Percentiles rank a stretch among this genome's conserved stretches.
Evolutionary conservation across 2,113 vertebrate species (phyloP).

Genomic region (Anhinga rufa): DNA sequence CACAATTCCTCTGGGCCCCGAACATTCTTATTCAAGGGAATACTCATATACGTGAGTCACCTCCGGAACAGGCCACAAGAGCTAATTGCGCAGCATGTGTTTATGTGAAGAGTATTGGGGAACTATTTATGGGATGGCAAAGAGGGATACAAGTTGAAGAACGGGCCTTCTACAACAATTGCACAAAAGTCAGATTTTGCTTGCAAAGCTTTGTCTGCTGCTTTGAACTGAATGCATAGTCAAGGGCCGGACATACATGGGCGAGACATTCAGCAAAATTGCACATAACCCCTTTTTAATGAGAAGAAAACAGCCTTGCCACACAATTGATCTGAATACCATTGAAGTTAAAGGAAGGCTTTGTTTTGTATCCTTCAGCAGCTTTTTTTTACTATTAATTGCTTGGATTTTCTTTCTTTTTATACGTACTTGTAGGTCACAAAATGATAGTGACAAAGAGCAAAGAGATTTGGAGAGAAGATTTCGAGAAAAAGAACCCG

Average conservation of each 20-base stretch:
- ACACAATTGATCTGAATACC: not conserved
- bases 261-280: not conserved
- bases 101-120: not conserved
- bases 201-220: not conserved
- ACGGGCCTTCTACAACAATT: not conserved
- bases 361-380: not conserved
- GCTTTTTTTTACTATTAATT: not conserved
- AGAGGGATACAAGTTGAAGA: not conserved
- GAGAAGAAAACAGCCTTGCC: not conserved
- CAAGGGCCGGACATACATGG: not conserved
- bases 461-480: constrained; percentile 83
- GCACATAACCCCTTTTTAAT: not conserved
- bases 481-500: constrained; percentile 82
- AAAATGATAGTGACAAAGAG: constrained; percentile 87
- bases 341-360: not conserved
- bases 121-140: not conserved
- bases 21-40: not conserved
- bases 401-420: constrained; percentile 33
- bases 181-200: not conserved
- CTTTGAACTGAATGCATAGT: not conserved
- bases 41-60: not conserved
- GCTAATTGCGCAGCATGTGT: not conserved
- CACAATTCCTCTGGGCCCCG: not conserved
- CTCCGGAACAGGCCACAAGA: not conserved
- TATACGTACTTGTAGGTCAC: constrained; percentile 71